A percentile compares a stretch with the other conserved stretches of the same genome.
Conservation (phyloP, 2,888 invertebrate genomes). For the Bimastos eiseni region DNA sequence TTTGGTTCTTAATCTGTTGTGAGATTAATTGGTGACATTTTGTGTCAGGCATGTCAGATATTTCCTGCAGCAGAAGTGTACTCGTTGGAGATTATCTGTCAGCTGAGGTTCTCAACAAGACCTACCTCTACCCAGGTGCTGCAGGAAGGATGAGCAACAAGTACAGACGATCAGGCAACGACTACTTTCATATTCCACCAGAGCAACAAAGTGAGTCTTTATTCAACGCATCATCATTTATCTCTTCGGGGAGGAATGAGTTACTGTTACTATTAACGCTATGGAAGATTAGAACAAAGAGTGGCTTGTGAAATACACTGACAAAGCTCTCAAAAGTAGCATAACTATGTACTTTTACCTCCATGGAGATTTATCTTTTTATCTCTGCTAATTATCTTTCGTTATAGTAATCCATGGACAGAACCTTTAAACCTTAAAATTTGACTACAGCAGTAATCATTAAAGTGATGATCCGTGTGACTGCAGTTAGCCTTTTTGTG, state of each 20-base stretch:
- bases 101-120: constrained; percentile 38
- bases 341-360: not conserved
- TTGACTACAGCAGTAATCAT: too few species aligned
- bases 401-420: not conserved
- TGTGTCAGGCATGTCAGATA: constrained; percentile 49
- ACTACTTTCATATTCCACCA: constrained; percentile 27
- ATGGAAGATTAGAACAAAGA: not conserved
- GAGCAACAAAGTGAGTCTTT: constrained; percentile 32
- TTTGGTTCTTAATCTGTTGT: not conserved
- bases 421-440: not conserved
- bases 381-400: not conserved
- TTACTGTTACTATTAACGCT: not conserved
- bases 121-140: constrained; percentile 49
- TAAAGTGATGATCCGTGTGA: too few species aligned
- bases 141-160: constrained; percentile 48
- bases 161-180: constrained; percentile 31
- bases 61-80: constrained; percentile 50
- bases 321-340: not conserved
- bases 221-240: not conserved
- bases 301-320: not conserved
- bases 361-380: not conserved
- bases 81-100: constrained; percentile 48
- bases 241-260: not conserved
- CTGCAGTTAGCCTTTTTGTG: too few species aligned
- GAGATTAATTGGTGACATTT: not conserved